Conservation (phyloP, 1,140 invertebrate species). For the Drosophila kanapiae region DNA sequence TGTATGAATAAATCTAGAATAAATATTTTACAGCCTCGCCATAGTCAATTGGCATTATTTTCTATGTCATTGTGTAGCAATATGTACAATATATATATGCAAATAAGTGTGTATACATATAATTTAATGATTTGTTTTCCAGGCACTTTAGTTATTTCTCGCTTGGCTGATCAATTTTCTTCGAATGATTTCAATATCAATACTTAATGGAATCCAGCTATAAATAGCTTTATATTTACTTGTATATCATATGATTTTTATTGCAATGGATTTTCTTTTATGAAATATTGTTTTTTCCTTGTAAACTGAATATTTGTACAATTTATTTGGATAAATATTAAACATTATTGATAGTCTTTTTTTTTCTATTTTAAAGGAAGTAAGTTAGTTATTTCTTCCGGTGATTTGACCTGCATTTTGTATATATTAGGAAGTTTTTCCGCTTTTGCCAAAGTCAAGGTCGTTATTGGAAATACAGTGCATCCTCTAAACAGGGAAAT, state of each 20-base stretch:
- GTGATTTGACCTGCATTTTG: not conserved
- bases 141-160: conserved; percentile 11
- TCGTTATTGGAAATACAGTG: not conserved
- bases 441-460: conserved; percentile 4
- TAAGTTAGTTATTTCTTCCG: not conserved
- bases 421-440: not conserved
- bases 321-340: not conserved
- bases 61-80: not conserved
- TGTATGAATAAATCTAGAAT: not conserved
- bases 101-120: not conserved
- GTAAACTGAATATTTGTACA: not conserved
- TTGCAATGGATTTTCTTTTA: not conserved
- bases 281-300: not conserved
- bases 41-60: conserved; percentile 6
- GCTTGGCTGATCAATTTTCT: conserved; percentile 16
- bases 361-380: not conserved
- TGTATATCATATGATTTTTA: not conserved
- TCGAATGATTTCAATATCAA: conserved; percentile 12
- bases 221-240: conserved; percentile 1
- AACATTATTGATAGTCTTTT: not conserved
- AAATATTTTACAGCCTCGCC: conserved; percentile 5
- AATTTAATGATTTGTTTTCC: conserved; percentile 7
- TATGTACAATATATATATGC: not conserved
- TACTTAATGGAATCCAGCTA: conserved; percentile 9
- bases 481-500: not conserved